Evolutionary conservation across 2,888 invertebrate species (phyloP).

Genomic region (Ennomos fuscantarius): DNA sequence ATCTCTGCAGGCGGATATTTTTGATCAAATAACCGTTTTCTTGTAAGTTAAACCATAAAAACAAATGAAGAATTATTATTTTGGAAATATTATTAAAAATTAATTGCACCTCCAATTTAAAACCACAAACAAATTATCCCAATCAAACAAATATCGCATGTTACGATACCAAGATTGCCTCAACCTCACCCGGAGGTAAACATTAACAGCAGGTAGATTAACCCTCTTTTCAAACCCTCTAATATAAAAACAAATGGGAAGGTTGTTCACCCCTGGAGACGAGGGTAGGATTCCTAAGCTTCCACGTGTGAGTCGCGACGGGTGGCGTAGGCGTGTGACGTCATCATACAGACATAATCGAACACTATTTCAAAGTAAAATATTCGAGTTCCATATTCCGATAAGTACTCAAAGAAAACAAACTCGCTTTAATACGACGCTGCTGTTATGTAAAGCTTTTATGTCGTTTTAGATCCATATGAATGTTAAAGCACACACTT

Average conservation of each 20-base stretch:
- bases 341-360: neutral
- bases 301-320: conserved; percentile 55
- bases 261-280: conserved; percentile 68
- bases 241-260: conserved; percentile 37
- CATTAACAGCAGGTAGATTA: conserved; percentile 47
- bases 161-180: conserved; percentile 24
- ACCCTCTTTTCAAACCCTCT: conserved; percentile 40
- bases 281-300: conserved; percentile 43
- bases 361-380: conserved; percentile 15
- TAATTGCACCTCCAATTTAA: conserved; percentile 26
- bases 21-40: too few species aligned
- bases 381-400: neutral
- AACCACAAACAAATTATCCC: conserved; percentile 31
- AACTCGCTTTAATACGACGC: conserved; percentile 1
- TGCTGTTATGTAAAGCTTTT: conserved; percentile 1
- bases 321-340: conserved; percentile 33
- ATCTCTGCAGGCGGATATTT: too few species aligned
- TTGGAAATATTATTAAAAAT: conserved; percentile 23
- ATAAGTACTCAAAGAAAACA: neutral
- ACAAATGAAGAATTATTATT: neutral
- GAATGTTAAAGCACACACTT: conserved; percentile 53
- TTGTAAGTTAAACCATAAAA: conserved; percentile 15
- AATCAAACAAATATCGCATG: conserved; percentile 30
- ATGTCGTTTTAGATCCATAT: conserved; percentile 39
- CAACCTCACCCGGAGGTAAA: conserved; percentile 27